Evolutionary conservation across 2,888 invertebrate species (phyloP), one percentile per base, ranked within the genome.

Genomic region (Luperina nickerlii): DNA sequence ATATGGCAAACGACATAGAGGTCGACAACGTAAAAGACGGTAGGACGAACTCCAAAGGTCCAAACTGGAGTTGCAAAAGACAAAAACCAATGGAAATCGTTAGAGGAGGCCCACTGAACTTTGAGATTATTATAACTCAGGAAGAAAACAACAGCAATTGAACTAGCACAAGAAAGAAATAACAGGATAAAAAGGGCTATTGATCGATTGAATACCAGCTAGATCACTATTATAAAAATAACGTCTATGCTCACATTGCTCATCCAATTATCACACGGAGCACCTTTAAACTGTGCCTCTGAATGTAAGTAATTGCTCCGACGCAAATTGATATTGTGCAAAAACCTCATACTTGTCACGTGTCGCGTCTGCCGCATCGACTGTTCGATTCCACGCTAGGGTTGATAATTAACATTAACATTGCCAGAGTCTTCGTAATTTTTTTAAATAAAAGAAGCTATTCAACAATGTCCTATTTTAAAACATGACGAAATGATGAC

Each of bases 311-410:
- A 83, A 83, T 89, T 80, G 76, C 27, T 71, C 27, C 57, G 48
- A 45, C 79, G 45, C 82, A 78, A 87, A 87, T 85, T 80, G 78
- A 85, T 83, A 88, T 82, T 76, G 78, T 67, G 71, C 75, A 90
- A 89, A 88, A 88, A 88, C 85, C 68, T 63, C 68, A 75, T 68
- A 78, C 73, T 72, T 69, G 69, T 77, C 70, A 78, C 62, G 76
- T 83, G 83, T 74, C 65, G 66, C 65, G 75, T 66, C 24, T 69
- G 70, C 42, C 51, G 66, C 78, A 63, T 72, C 68, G 54, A 73
- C 51, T 54, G 65, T 66, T 63, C 9, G 15, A 27, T 72, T 38
- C 24, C 8, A 20, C 13, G 15, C 38, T 80, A 87, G 87, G 85
- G 88, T 68, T 85, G 87, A 45, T 68, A 24, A 76, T 38, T 38